These are phyloP conservation scores for Heliconius sara DNA, from an alignment of 2,888 invertebrate species.

Conservation along the genomic window DNA sequence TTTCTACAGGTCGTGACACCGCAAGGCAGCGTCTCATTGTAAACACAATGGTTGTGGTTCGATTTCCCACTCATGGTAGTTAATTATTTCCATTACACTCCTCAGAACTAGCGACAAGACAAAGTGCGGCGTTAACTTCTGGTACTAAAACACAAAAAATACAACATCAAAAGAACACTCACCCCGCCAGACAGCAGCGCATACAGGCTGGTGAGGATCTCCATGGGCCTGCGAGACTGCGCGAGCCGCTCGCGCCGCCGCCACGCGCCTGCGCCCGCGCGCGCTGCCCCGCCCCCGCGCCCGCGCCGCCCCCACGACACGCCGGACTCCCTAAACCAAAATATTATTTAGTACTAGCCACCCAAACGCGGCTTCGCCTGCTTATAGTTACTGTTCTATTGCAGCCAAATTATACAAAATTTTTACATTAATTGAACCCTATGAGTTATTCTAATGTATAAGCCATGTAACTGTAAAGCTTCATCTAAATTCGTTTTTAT, in stretches of 20 bases:
- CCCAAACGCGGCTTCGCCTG: too few relatives aligned
- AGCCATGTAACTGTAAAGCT: too few relatives aligned
- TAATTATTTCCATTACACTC: not conserved
- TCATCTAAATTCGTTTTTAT: too few relatives aligned
- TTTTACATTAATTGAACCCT: too few relatives aligned
- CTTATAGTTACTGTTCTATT: too few relatives aligned
- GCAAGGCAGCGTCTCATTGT: too few relatives aligned
- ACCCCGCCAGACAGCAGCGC: constrained; percentile 82
- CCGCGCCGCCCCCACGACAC: constrained; percentile 69
- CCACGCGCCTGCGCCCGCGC: constrained; percentile 69
- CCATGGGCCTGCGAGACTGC: constrained; percentile 81
- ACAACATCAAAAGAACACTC: constrained; percentile 45
- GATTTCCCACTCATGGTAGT: not conserved
- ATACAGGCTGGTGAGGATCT: constrained; percentile 82
- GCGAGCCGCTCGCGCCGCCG: constrained; percentile 78
- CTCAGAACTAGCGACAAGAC: not conserved
- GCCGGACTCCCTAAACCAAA: constrained; percentile 66
- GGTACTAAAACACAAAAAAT: not conserved
- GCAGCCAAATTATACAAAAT: too few relatives aligned
- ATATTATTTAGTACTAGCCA: not conserved
- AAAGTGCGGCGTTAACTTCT: not conserved
- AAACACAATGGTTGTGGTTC: not conserved
- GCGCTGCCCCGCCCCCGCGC: constrained; percentile 61
- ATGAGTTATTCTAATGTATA: too few relatives aligned
- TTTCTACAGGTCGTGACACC: too few relatives aligned